These are phyloP conservation scores for Pocillopora verrucosa DNA, from an alignment of 64 coral and sea anemone genomes.

Conservation along the genomic window DNA sequence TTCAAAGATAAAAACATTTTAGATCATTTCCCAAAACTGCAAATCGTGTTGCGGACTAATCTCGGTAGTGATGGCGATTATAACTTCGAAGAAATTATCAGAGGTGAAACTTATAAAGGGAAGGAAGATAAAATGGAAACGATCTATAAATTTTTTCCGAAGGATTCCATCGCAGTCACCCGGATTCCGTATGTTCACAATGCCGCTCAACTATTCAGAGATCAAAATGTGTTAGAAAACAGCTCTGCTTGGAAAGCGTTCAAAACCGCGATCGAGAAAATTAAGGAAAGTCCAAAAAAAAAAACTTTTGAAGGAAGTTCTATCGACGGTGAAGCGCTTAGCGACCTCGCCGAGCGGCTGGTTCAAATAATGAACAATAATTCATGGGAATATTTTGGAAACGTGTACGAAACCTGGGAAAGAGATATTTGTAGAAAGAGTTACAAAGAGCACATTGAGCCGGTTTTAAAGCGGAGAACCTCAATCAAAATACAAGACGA, in stretches of 20 bases:
- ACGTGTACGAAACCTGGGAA: constrained; percentile 51
- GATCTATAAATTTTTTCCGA: constrained; percentile 50
- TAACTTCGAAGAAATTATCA: constrained; percentile 32
- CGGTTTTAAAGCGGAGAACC: background rate
- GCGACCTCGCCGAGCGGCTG: constrained; percentile 6
- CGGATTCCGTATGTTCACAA: constrained; percentile 13
- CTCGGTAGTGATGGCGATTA: constrained; percentile 24
- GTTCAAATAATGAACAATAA: constrained; percentile 13
- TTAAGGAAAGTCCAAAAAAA: constrained; percentile 36
- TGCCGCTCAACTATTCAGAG: constrained; percentile 12
- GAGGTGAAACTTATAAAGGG: background rate
- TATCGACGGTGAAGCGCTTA: constrained; percentile 35
- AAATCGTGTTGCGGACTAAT: constrained; percentile 34
- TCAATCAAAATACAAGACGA: background rate
- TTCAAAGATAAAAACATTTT: constrained; percentile 23
- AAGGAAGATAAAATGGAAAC: background rate
- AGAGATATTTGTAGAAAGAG: constrained; percentile 52
- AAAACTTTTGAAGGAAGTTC: constrained; percentile 32
- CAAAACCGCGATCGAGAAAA: background rate
- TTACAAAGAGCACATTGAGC: constrained; percentile 49
- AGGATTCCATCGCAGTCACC: constrained; percentile 54
- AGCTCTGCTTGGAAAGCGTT: constrained; percentile 26
- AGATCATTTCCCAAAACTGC: constrained; percentile 45
- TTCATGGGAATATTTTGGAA: constrained; percentile 27
- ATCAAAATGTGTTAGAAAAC: constrained; percentile 6